phyloP scores from a whole-genome alignment of 2,888 invertebrate species.

The Nephrotoma appendiculata region DNA sequence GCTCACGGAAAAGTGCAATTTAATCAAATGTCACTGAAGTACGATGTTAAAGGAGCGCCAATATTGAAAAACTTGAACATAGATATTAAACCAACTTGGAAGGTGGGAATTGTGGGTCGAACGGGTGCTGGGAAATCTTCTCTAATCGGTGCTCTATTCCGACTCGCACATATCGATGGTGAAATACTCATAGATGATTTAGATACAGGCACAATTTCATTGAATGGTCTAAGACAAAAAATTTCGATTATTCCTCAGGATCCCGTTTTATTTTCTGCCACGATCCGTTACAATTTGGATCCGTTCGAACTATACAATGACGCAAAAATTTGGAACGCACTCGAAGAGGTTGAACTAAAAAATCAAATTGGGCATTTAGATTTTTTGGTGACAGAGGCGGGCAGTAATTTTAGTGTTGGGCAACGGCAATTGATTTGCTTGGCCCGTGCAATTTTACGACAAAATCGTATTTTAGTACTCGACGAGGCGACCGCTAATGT shows the following conservation, averaged over 20 bases:
- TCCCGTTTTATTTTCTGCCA: constrained; percentile 27
- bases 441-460: constrained; percentile 46
- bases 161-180: constrained; percentile 57
- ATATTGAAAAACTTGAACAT: constrained; percentile 62
- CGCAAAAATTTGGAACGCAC: constrained; percentile 26
- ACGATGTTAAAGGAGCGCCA: constrained; percentile 40
- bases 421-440: constrained; percentile 39
- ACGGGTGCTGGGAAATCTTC: constrained; percentile 79
- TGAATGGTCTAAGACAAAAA: constrained; percentile 35
- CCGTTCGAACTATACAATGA: constrained; percentile 27
- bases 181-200: constrained; percentile 56
- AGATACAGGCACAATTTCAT: constrained; percentile 36
- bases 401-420: constrained; percentile 40
- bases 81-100: constrained; percentile 44
- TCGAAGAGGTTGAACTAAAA: constrained; percentile 38
- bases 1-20: constrained; percentile 42
- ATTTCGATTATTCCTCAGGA: constrained; percentile 44
- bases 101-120: constrained; percentile 70
- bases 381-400: constrained; percentile 38
- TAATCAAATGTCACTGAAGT: constrained; percentile 41
- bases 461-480: constrained; percentile 45
- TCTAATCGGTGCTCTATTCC: constrained; percentile 61
- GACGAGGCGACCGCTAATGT: constrained; percentile 61
- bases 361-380: constrained; percentile 36
- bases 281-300: not conserved